phyloP scores from a whole-genome alignment of 2,888 invertebrate genomes.

The Hirtodrosophila histrioides region DNA sequence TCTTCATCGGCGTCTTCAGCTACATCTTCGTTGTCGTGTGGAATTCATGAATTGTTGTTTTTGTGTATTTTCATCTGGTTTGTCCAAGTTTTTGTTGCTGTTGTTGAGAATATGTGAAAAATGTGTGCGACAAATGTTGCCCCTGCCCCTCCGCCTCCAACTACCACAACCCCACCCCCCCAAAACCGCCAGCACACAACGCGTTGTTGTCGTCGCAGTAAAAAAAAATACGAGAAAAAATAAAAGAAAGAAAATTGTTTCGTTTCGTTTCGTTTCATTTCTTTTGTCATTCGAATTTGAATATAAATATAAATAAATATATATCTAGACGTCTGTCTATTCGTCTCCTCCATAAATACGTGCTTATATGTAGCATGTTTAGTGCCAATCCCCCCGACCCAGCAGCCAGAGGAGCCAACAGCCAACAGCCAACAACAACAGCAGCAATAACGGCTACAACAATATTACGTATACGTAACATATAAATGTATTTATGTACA shows the following conservation, averaged over 20 bases:
- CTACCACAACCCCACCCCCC: neutral
- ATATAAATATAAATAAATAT: conserved; percentile 71
- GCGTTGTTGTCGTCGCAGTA: conserved; percentile 9
- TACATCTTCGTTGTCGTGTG: conserved; percentile 38
- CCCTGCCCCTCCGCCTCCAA: neutral
- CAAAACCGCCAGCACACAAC: neutral
- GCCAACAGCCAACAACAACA: conserved; percentile 17
- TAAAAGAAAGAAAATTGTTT: conserved; percentile 63
- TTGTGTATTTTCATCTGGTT: conserved; percentile 13
- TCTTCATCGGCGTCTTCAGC: conserved; percentile 15
- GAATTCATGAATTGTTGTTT: conserved; percentile 36
- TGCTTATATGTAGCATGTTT: conserved; percentile 21
- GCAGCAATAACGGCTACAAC: conserved; percentile 16
- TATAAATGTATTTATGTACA: conserved; percentile 45
- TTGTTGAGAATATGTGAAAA: conserved; percentile 66
- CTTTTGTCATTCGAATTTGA: conserved; percentile 75
- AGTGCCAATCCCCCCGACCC: conserved; percentile 19
- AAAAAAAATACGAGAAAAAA: conserved; percentile 16
- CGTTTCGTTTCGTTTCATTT: conserved; percentile 70
- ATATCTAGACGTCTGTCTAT: conserved; percentile 49
- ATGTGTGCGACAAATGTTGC: conserved; percentile 76
- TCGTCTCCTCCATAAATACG: conserved; percentile 61
- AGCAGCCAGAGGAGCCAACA: conserved; percentile 8
- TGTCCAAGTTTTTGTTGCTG: conserved; percentile 18
- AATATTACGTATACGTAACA: conserved; percentile 58